These are phyloP conservation scores for Myzus persicae DNA, from an alignment of 1,140 invertebrate species.

Conservation along the genomic window DNA sequence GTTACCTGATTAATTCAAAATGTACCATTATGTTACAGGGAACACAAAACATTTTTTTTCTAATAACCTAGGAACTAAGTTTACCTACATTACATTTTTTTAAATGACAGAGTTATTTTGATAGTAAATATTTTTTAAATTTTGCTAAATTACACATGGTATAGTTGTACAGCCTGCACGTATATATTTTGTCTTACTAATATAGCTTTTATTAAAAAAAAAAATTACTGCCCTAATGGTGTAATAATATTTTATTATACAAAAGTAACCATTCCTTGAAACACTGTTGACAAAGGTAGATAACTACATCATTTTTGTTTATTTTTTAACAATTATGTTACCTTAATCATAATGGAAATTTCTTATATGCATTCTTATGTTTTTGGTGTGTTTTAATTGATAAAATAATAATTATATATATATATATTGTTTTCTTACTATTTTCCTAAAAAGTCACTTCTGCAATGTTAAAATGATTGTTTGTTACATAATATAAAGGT, in stretches of 20 bases:
- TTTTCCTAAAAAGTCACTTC: not conserved
- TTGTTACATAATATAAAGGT: not conserved
- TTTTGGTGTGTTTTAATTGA: constrained; percentile 23
- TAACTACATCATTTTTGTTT: not conserved
- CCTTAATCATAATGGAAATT: not conserved
- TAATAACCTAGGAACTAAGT: not conserved
- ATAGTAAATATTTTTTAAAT: not conserved
- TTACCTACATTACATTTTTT: not conserved
- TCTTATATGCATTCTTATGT: not conserved
- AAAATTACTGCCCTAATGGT: not conserved
- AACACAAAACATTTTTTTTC: not conserved
- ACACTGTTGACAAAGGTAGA: not conserved
- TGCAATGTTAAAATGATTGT: not conserved
- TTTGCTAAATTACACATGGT: not conserved
- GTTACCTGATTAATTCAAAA: not conserved
- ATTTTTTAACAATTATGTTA: not conserved
- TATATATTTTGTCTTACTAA: not conserved
- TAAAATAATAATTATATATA: not conserved
- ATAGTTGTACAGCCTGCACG: not conserved
- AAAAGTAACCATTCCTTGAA: not conserved
- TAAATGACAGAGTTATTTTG: not conserved
- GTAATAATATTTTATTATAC: not conserved
- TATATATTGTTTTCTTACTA: not conserved
- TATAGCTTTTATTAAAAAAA: constrained; percentile 7
- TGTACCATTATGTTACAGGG: not conserved